Evolutionary conservation across 2,888 invertebrate species (phyloP).

Genomic region (Watsonalla binaria): DNA sequence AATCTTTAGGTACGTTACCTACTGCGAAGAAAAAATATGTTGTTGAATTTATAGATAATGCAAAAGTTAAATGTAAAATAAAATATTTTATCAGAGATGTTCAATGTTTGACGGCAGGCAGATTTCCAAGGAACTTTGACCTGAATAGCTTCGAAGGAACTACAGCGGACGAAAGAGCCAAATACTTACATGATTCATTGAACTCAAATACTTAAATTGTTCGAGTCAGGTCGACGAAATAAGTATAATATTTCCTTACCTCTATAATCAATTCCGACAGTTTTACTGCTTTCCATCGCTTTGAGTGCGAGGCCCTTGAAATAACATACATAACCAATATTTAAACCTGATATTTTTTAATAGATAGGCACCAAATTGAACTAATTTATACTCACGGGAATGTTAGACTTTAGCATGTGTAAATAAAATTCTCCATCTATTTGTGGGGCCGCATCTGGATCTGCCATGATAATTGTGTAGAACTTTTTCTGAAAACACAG

Average conservation of each 20-base stretch:
- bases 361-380: no score
- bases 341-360: not conserved
- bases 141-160: no score
- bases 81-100: no score
- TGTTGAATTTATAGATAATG: no score
- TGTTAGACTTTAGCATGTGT: constrained; percentile 71
- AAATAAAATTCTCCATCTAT: constrained; percentile 65
- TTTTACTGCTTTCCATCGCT: constrained; percentile 57
- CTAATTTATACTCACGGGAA: constrained; percentile 54
- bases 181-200: no score
- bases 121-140: no score
- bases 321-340: not conserved
- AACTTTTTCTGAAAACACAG: constrained; percentile 63
- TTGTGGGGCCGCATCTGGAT: constrained; percentile 70
- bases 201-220: no score
- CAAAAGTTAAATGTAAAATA: no score
- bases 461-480: constrained; percentile 68
- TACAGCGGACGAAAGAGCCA: no score
- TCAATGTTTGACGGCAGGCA: no score
- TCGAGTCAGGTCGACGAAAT: not conserved
- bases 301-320: constrained; percentile 60
- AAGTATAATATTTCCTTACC: constrained; percentile 30
- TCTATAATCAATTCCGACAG: constrained; percentile 64
- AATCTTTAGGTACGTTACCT: no score
- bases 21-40: no score